Percentiles rank a stretch among this genome's conserved stretches.
These are phyloP conservation scores for Ichneumoninae sp. DNA, from an alignment of 2,888 invertebrate species.

Conservation along the genomic window DNA sequence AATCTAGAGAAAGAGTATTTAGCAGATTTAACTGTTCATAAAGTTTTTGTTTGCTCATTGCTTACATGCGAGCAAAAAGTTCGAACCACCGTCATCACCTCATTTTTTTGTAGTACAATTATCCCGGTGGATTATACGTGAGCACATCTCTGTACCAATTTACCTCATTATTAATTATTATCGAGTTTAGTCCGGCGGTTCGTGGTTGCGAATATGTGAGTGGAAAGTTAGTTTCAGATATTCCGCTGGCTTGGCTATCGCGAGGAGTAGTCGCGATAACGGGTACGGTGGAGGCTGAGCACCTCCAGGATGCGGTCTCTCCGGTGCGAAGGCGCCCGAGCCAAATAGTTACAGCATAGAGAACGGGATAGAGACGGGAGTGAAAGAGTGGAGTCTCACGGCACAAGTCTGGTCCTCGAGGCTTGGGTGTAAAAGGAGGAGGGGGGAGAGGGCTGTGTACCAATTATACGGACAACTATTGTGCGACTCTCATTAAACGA, in stretches of 20 bases:
- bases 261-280: constrained; percentile 60
- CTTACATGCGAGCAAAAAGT: background rate
- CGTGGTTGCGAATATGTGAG: constrained; percentile 47
- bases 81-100: background rate
- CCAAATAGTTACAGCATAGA: constrained; percentile 76
- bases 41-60: background rate
- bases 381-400: constrained; percentile 62
- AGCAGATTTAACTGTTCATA: background rate
- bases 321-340: constrained; percentile 70
- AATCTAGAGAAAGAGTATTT: background rate
- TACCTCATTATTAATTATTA: constrained; percentile 52
- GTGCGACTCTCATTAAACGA: constrained; percentile 83
- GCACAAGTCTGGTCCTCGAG: constrained; percentile 65
- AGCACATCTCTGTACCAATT: constrained; percentile 4
- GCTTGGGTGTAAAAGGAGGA: constrained; percentile 66
- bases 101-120: background rate
- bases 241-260: constrained; percentile 46
- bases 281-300: constrained; percentile 68
- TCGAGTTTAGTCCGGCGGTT: constrained; percentile 44
- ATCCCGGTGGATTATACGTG: background rate
- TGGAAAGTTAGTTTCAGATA: constrained; percentile 63
- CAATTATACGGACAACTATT: constrained; percentile 84
- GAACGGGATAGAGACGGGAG: constrained; percentile 39
- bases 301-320: constrained; percentile 71
- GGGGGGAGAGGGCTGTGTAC: constrained; percentile 76